Percentiles rank a stretch among this genome's conserved stretches.
Conservation (phyloP, 2,113 vertebrate genomes). For the Coryphaenoides rupestris region DNA sequence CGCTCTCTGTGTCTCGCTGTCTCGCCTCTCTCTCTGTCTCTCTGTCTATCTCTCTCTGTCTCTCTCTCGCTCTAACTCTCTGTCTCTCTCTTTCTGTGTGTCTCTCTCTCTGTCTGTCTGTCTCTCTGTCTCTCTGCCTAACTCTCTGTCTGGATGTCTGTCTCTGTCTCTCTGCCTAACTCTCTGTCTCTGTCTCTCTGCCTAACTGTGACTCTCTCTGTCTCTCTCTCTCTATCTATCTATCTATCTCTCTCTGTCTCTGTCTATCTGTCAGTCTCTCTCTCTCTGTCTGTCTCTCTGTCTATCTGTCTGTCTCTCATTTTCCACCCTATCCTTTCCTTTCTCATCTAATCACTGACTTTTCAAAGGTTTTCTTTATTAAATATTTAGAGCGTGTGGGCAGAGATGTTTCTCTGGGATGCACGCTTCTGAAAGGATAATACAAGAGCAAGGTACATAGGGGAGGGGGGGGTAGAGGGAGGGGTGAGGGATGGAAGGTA, state of each 20-base stretch:
- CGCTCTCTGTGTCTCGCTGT: too few relatives aligned
- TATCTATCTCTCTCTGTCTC: constrained; percentile 45
- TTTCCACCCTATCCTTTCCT: constrained; percentile 4
- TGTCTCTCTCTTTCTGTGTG: constrained; percentile 13
- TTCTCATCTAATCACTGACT: constrained; percentile 66
- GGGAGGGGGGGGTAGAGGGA: constrained; percentile 42
- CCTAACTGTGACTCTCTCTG: too few relatives aligned
- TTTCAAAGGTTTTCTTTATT: constrained; percentile 64
- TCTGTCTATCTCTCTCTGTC: constrained; percentile 45
- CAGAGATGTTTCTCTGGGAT: constrained; percentile 64
- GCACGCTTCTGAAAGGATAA: constrained; percentile 57
- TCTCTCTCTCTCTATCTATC: constrained; percentile 6
- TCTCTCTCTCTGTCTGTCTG: constrained; percentile 10
- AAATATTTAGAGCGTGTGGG: constrained; percentile 75
- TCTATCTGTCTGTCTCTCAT: constrained; percentile 19
- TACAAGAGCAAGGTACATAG: constrained; percentile 9
- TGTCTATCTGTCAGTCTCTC: constrained; percentile 28
- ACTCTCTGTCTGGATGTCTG: constrained; percentile 5
- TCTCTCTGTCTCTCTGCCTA: constrained; percentile 18
- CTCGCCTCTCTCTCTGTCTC: constrained; percentile 5
- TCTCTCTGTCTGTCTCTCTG: neutral
- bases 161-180: too few relatives aligned
- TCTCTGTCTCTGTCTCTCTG: too few relatives aligned
- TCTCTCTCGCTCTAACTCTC: constrained; percentile 29
- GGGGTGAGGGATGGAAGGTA: constrained; percentile 2